Conservation (phyloP, 2,113 vertebrate species). For the Scartelaos histophorus region DNA sequence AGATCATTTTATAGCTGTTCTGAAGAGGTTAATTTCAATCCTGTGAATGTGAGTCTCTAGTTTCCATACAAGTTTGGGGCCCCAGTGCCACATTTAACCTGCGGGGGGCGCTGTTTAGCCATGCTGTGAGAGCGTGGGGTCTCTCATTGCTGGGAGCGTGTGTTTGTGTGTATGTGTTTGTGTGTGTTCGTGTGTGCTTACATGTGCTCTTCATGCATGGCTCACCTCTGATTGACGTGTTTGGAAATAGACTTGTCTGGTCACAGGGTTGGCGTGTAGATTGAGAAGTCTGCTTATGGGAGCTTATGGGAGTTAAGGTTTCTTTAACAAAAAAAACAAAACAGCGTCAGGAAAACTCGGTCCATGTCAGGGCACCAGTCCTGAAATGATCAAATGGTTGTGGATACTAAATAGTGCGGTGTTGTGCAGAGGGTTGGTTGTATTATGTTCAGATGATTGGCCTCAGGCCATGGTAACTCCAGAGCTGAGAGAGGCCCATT, state of each 20-base stretch:
- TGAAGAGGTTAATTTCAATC: too few species aligned
- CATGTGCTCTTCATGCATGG: constrained; percentile 19
- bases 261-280: constrained; percentile 1
- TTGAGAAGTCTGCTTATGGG: constrained; percentile 10
- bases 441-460: constrained; percentile 34
- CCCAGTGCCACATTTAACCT: constrained; percentile 38
- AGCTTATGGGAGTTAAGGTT: constrained; percentile 13
- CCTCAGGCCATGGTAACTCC: constrained; percentile 35
- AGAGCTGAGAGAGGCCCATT: constrained; percentile 44
- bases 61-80: neutral
- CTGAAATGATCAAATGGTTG: constrained; percentile 26
- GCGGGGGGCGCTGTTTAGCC: constrained; percentile 68
- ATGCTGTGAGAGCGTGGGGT: constrained; percentile 8
- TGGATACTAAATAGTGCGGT: constrained; percentile 30
- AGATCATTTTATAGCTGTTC: too few species aligned
- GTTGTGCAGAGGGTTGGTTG: constrained; percentile 8
- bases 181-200: neutral
- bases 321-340: constrained; percentile 21
- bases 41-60: too few species aligned
- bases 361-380: neutral
- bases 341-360: constrained; percentile 13
- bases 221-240: constrained; percentile 20
- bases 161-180: too few species aligned
- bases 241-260: constrained; percentile 18
- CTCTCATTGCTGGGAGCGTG: constrained; percentile 14